These are phyloP conservation scores for Bugulina stolonifera DNA, from an alignment of 2,888 invertebrate genomes.

Conservation along the genomic window DNA sequence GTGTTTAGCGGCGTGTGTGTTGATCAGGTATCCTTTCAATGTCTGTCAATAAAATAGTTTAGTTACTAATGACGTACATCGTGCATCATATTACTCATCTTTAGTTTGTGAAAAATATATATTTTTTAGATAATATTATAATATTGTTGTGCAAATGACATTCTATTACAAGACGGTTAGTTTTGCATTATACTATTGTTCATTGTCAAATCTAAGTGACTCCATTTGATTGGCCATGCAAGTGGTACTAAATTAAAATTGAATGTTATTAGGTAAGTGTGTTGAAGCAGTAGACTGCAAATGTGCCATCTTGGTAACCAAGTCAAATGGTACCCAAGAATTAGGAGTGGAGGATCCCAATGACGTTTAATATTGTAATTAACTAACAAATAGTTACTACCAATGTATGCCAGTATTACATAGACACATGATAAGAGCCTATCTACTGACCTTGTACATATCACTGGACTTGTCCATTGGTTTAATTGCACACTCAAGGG, in stretches of 20 bases:
- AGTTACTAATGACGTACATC: no score
- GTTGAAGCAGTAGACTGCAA: not conserved
- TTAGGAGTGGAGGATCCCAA: not conserved
- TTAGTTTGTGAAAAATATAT: no score
- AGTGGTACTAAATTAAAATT: not conserved
- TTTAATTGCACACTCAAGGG: constrained; percentile 51
- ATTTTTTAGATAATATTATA: no score
- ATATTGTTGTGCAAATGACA: constrained; percentile 8
- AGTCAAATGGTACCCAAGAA: not conserved
- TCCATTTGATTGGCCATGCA: not conserved
- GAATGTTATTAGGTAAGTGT: not conserved
- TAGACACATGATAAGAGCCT: no score
- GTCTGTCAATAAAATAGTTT: no score
- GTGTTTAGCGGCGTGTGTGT: constrained; percentile 56
- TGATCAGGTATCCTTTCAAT: constrained; percentile 51
- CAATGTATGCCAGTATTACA: no score
- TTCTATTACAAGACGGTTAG: constrained; percentile 1
- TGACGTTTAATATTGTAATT: no score
- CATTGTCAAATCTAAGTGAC: no score
- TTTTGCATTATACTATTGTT: not conserved
- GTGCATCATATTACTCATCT: no score
- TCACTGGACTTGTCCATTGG: constrained; percentile 42
- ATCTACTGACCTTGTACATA: constrained; percentile 51
- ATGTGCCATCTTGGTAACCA: not conserved
- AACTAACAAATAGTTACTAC: no score